Evolutionary conservation across 2,888 invertebrate species (phyloP), one percentile per base, ranked within the genome.

Genomic region (Xestia rhomboidea): DNA sequence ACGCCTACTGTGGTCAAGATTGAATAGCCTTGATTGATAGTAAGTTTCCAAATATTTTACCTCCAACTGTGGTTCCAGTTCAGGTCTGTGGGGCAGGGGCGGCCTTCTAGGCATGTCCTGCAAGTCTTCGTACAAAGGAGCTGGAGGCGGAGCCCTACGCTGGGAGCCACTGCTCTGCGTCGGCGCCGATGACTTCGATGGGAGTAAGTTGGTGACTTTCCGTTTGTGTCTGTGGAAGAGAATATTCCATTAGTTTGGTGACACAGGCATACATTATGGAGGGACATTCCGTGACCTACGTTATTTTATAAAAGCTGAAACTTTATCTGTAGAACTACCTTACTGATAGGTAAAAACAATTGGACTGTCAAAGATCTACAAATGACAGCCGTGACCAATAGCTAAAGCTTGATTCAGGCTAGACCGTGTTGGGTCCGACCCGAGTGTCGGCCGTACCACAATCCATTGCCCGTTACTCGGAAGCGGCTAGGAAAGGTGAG

Each of bases 171-270:
- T 84, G 68, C 93, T 90, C 81, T 97, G 94, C 81, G 96, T 93
- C 18, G 97, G 95, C 1, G 97, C 98, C 83, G 98, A 97, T 68
- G 98, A 98, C 95, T 98, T 98, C 93, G 98, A 98, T 68, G 98
- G 98, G 91, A 98, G 97, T 83, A 98, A 97, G 92, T 98, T 98
- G 93, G 98, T 98, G 92, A 98, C 98, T 98, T 98, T 98, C 94
- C 98, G 97, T 95, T 98, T 98, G 94, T 98, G 98, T 95, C 98
- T 98, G 97, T 97, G 97, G 97, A 76, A 97, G 97, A 93, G 92
- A 30, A 24, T 2, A 0, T 11, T 15, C 10, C 1, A 24, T 82
- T 41, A 78, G n/a, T 54, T 70, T 41, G 6, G 27, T 41, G 24
- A 27, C 2, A 24, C 8, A 21, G 3, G 1, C 21, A 49, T 46